A percentile compares a stretch with the other conserved stretches of the same genome.
Conservation (phyloP, 23 tunicate species). For the Oikopleura albicans region DNA sequence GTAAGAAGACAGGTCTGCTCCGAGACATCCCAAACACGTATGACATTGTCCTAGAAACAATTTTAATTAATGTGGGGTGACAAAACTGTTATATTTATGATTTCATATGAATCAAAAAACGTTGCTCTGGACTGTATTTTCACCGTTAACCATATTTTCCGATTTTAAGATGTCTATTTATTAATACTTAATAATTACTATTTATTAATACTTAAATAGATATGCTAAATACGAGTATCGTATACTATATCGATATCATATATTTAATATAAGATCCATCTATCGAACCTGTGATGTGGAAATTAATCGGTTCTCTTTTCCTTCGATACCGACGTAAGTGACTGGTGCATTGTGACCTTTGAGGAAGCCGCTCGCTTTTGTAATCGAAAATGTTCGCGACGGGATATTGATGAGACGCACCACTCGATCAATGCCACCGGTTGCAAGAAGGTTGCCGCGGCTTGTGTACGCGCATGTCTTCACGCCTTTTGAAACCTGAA, state of each 20-base stretch:
- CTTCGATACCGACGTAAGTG: conserved; percentile 40
- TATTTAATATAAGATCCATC: too few species aligned
- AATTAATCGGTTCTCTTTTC: conserved; percentile 39
- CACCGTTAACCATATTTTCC: too few species aligned
- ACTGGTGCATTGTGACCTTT: conserved; percentile 67
- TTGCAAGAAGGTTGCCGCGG: conserved; percentile 44
- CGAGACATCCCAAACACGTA: conserved; percentile 67
- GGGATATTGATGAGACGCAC: conserved; percentile 38
- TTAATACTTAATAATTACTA: too few species aligned
- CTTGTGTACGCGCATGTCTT: conserved; percentile 47
- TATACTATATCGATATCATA: too few species aligned
- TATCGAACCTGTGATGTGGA: conserved; percentile 12
- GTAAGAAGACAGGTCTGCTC: conserved; percentile 75
- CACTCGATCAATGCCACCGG: conserved; percentile 82
- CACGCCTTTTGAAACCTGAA: conserved; percentile 65
- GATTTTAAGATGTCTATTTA: too few species aligned
- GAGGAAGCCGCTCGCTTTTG: conserved; percentile 49
- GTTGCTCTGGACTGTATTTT: too few species aligned
- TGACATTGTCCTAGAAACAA: neutral
- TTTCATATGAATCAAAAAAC: too few species aligned
- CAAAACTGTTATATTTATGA: too few species aligned
- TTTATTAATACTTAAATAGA: too few species aligned
- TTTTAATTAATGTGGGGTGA: too few species aligned
- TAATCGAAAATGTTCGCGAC: conserved; percentile 38
- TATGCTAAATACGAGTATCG: too few species aligned